Evolutionary conservation across 2,113 vertebrate genomes (phyloP).

Genomic region (Tor tambroides): DNA sequence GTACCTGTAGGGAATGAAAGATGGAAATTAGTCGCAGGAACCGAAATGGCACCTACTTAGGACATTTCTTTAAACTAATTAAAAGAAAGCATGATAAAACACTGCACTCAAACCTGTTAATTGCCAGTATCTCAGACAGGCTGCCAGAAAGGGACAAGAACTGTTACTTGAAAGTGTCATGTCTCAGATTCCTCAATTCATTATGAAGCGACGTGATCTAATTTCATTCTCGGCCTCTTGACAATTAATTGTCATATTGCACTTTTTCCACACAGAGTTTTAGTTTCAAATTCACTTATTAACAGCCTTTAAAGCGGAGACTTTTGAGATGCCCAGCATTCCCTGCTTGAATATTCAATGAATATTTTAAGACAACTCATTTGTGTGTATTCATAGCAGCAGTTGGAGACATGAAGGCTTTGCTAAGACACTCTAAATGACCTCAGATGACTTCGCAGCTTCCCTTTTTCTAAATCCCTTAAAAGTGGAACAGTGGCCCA

Average conservation of each 20-base stretch:
- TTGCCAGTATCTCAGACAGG: conserved; percentile 56
- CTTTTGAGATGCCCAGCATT: background rate
- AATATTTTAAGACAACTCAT: conserved; percentile 4
- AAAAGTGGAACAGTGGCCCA: background rate
- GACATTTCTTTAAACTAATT: conserved; percentile 56
- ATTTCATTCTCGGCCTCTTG: conserved; percentile 35
- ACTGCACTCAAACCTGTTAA: conserved; percentile 57
- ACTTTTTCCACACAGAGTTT: conserved; percentile 34
- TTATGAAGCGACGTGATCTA: conserved; percentile 9
- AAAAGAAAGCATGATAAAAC: conserved; percentile 58
- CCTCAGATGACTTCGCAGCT: conserved; percentile 22
- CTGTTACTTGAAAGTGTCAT: conserved; percentile 47
- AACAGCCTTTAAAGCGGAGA: background rate
- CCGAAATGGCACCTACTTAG: conserved; percentile 36
- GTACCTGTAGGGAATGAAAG: conserved; percentile 8
- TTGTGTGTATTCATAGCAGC: conserved; percentile 8
- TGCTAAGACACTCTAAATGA: background rate
- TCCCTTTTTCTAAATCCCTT: conserved; percentile 11
- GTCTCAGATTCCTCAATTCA: conserved; percentile 30
- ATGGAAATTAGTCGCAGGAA: conserved; percentile 47
- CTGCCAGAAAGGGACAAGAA: conserved; percentile 5
- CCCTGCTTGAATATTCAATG: background rate
- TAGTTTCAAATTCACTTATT: conserved; percentile 34
- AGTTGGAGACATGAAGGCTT: background rate
- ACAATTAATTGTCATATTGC: conserved; percentile 55